Evolutionary conservation across 2,113 vertebrate species (phyloP), one percentile per base, ranked within the genome.

Genomic region (Platichthys stellatus): DNA sequence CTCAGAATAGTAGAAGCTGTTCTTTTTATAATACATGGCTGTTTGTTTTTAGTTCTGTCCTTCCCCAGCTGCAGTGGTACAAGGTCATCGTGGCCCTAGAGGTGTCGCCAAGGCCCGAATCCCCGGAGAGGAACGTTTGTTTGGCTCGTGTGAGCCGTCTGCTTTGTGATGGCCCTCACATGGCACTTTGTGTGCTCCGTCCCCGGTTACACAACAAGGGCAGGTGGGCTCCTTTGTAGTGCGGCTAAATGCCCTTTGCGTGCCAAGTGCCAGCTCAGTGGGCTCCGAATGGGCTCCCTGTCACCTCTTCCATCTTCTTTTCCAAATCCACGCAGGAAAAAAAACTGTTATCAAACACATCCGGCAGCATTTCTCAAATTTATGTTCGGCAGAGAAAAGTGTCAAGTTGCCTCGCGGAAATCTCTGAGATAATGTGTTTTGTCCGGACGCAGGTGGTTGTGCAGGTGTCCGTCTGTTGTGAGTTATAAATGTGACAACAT

Each of bases 141-240:
- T 68, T 81, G 64, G 54, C 68, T 76, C 20, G 45, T 65, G 73
- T 70, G 38, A 66, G 45, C 68, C 20, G 14, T 31, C 28, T 78
- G 61, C 68, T 78, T 74, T 70, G 72, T 26, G 75, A 77, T 67
- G 6, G 5, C n/a, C 20, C 56, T 72, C 75, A 77, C 70, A 62
- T 87, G 72, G 23, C 68, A 20, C 69, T 51, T 54, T 68, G 72
- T 69, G 58, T 70, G 17, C 31, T 47, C 15, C 47, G 2, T 72
- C 28, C 66, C 67, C 9, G 4, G 45, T 71, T 51, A 23, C 75
- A 63, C 58, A 59, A 74, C 65, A 21, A 53, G 72, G 68, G 63
- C 84, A 83, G 82, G 70, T 81, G 77, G 74, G 74, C 63, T 84
- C 72, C 72, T 73, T 68, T 74, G 73, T 61, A 3, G 53, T 3